Evolutionary conservation across 2,797 vertebrate genomes (phyloP).

Genomic region (Chromis chromis): DNA sequence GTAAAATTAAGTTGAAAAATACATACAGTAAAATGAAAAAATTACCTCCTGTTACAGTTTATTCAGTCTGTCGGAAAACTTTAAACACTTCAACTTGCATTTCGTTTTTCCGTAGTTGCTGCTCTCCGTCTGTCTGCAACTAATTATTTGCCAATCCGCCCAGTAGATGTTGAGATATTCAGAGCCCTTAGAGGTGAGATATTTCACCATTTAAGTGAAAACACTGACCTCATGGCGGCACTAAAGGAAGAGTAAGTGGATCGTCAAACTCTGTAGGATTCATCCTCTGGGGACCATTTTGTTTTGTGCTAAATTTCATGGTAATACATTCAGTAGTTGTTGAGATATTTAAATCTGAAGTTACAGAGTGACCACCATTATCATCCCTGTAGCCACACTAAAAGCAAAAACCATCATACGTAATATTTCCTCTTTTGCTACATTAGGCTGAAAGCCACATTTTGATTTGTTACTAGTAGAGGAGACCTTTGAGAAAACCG

Average conservation of each 20-base stretch:
- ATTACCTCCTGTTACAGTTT: background rate
- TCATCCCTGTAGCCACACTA: background rate
- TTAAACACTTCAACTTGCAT: no score
- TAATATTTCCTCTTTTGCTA: slow-evolving; percentile 1
- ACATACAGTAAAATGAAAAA: background rate
- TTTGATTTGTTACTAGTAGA: slow-evolving; percentile 13
- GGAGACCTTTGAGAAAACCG: slow-evolving; percentile 16
- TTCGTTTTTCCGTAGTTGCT: no score
- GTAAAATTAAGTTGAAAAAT: no score
- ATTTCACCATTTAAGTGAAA: background rate
- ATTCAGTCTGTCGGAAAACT: background rate
- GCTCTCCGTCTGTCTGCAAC: no score
- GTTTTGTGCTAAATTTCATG: background rate
- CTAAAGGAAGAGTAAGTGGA: background rate
- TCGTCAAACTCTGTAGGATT: background rate
- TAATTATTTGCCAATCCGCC: background rate
- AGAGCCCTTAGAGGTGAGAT: background rate
- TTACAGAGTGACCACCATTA: background rate
- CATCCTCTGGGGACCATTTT: background rate
- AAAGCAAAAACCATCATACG: slow-evolving; percentile 1
- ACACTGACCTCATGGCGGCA: background rate
- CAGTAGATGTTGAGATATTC: background rate
- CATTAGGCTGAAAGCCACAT: background rate
- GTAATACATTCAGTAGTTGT: background rate
- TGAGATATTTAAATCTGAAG: background rate